Evolutionary conservation across 2,113 vertebrate genomes (phyloP), one percentile per base, ranked within the genome.

Genomic region (Delphinapterus leucas): DNA sequence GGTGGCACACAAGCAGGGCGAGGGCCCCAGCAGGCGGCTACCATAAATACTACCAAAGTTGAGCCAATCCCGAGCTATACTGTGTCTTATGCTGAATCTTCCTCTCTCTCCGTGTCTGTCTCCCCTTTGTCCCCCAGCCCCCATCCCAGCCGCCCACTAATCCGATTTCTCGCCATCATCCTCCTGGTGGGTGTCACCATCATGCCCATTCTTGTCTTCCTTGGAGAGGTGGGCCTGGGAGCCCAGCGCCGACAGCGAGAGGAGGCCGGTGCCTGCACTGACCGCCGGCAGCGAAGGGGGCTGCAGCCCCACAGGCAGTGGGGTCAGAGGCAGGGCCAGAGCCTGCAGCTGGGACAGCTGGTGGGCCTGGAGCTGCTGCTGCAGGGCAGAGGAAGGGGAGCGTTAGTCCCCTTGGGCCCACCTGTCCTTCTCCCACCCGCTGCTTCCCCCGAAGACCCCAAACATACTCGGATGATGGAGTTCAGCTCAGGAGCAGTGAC

Each of bases 361-460:
- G 92, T 99, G 99, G 86, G 99, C 99, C 97, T 99, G 99, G 95
- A 99, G 99, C 99, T 99, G 99, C 99, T 99, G 99, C 99, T 99
- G 98, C 96, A 98, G 97, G 76, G 82, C 4, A 44, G 49, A 49
- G 31, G 18, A 12, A 85, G 93, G 98, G 82, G 15, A 0, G 2
- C 12, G 1, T 95, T 1, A 87, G 68, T 55, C 1, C 3, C 44
- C 23, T 6, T 0, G 0, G 47, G 61, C 36, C 41, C 36, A 21
- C 33, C 33, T 2, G 14, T 77, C 44, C 2, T 8, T n/a, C 33
- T 44, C 10, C 12, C n/a, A 0, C 25, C 23, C 0, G 0, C 23
- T 8, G 7, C 58, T 9, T 0, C 33, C 36, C 38, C 1, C 11
- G 47, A 6, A 9, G 21, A 6, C 58, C 49, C 55, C 28, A 12